These are phyloP conservation scores for Marcusenius ussheri DNA, from an alignment of 2,113 vertebrate species.

Conservation along the genomic window DNA sequence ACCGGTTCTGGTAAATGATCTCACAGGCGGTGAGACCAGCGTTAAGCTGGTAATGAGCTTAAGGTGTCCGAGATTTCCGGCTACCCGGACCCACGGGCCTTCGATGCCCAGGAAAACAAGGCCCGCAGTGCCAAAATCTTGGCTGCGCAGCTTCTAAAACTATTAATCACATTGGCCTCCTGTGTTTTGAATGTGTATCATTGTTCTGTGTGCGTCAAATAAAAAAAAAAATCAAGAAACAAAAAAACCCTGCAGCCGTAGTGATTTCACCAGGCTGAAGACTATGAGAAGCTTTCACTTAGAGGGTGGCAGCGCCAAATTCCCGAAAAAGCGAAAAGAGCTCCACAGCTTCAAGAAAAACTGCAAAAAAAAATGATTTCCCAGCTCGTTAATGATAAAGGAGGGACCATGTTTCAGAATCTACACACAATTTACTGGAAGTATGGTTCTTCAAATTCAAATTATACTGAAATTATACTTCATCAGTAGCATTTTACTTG, in stretches of 20 bases:
- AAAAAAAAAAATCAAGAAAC: background rate
- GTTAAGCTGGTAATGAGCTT: constrained; percentile 52
- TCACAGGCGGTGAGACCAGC: constrained; percentile 20
- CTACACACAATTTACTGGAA: background rate
- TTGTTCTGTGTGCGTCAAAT: constrained; percentile 14
- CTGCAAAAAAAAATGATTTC: background rate
- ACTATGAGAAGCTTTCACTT: background rate
- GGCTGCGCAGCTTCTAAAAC: constrained; percentile 6
- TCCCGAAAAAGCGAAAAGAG: background rate
- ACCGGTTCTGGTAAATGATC: background rate
- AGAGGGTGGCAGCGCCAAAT: background rate
- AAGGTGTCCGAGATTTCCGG: constrained; percentile 56
- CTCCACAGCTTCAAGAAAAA: background rate
- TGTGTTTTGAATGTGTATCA: constrained; percentile 17
- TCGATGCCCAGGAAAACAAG: constrained; percentile 26
- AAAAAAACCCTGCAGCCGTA: background rate
- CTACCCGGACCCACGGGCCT: constrained; percentile 42
- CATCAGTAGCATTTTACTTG: background rate
- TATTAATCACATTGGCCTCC: constrained; percentile 13
- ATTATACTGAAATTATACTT: background rate
- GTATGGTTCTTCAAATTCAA: too few species aligned
- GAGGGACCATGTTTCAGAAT: background rate
- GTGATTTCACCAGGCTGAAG: background rate
- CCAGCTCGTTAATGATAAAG: background rate
- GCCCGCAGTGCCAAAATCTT: constrained; percentile 13